Conservation (phyloP, 1,140 invertebrate species). For the Ostrea edulis region DNA sequence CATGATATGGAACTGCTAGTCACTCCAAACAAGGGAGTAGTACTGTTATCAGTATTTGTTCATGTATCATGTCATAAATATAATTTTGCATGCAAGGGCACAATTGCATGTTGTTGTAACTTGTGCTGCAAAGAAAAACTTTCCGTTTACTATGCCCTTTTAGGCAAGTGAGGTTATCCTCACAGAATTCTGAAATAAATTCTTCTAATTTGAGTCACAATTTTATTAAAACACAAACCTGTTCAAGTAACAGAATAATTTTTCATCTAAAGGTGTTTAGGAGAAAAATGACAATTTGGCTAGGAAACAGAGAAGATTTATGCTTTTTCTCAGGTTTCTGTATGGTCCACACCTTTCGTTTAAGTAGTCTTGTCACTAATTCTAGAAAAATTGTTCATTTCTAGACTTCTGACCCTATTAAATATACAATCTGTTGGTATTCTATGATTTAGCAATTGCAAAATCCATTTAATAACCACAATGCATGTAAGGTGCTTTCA, state of each 20-base stretch:
- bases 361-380: neutral
- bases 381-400: neutral
- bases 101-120: too few species aligned
- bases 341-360: neutral
- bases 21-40: too few species aligned
- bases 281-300: slow-evolving; percentile 5
- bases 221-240: slow-evolving; percentile 16
- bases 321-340: slow-evolving; percentile 30
- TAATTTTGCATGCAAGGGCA: too few species aligned
- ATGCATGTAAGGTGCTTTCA: neutral
- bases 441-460: neutral
- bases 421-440: neutral
- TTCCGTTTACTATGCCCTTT: too few species aligned
- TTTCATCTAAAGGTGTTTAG: slow-evolving; percentile 12
- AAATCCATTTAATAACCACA: neutral
- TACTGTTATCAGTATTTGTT: too few species aligned
- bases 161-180: too few species aligned
- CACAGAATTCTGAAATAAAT: neutral
- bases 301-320: slow-evolving; percentile 6
- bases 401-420: neutral
- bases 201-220: neutral
- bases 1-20: too few species aligned
- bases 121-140: too few species aligned
- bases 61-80: too few species aligned
- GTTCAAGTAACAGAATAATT: slow-evolving; percentile 2